A percentile compares a stretch with the other conserved stretches of the same genome.
These are phyloP conservation scores for Lepus europaeus DNA, from an alignment of 2,113 vertebrate genomes.

Conservation along the genomic window DNA sequence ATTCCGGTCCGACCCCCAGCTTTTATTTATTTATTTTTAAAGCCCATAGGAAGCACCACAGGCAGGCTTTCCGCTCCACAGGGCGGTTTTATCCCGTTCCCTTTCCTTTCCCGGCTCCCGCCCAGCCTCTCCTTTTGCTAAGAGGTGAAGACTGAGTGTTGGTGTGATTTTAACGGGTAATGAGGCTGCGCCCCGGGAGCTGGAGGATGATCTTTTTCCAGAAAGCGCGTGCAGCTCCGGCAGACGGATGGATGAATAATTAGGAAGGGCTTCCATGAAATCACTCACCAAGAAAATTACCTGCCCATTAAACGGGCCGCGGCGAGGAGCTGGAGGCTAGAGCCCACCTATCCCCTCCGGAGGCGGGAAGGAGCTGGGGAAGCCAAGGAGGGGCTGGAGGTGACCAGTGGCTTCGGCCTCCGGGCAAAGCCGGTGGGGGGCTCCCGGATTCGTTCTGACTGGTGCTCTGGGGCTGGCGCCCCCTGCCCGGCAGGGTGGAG, in stretches of 20 bases:
- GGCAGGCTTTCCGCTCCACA: neutral
- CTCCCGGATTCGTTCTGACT: neutral
- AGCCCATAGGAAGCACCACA: neutral
- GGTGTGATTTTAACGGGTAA: constrained; percentile 59
- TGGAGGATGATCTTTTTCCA: constrained; percentile 37
- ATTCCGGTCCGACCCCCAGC: accelerated
- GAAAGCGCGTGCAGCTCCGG: constrained; percentile 55
- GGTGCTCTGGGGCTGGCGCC: neutral
- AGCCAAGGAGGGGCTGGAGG: neutral
- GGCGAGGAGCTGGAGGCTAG: constrained; percentile 62
- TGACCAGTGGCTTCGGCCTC: neutral
- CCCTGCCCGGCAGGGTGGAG: constrained; percentile 72
- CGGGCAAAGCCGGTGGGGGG: neutral
- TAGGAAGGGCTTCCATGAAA: constrained; percentile 82
- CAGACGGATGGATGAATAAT: constrained; percentile 77
- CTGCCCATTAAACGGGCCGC: constrained; percentile 84
- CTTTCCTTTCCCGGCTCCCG: neutral
- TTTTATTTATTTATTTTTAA: neutral
- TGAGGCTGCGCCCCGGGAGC: constrained; percentile 69
- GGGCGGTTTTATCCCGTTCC: neutral
- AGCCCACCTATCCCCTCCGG: constrained; percentile 75
- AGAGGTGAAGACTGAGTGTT: constrained; percentile 37
- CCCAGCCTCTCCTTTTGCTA: neutral
- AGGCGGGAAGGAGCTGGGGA: neutral
- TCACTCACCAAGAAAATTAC: constrained; percentile 86